These are phyloP conservation scores for Panurus biarmicus DNA, from an alignment of 2,113 vertebrate genomes.

Conservation along the genomic window DNA sequence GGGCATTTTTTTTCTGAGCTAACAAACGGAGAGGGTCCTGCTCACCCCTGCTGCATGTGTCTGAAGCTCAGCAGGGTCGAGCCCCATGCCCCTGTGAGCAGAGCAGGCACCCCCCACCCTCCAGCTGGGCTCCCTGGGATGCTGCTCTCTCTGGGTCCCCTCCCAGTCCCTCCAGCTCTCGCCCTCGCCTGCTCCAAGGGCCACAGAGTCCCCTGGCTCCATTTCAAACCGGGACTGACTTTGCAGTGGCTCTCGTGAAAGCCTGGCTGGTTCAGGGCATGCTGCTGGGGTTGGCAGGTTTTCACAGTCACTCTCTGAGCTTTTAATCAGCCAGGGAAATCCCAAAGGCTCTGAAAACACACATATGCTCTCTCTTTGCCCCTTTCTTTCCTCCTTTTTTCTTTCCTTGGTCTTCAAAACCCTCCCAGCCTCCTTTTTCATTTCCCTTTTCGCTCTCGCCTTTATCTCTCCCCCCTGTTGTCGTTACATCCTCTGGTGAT, in stretches of 20 bases:
- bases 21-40: background rate
- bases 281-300: constrained; percentile 1
- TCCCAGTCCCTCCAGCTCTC: background rate
- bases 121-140: background rate
- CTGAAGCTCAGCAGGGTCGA: background rate
- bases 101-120: background rate
- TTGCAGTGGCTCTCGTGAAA: background rate
- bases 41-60: background rate
- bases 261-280: background rate
- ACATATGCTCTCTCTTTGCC: background rate
- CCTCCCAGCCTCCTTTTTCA: background rate
- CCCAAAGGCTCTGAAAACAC: background rate
- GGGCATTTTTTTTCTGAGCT: background rate
- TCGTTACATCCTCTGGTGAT: constrained; percentile 24
- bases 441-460: background rate
- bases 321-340: constrained; percentile 3
- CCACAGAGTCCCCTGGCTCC: background rate
- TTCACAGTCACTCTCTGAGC: background rate
- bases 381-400: background rate
- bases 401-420: background rate
- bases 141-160: background rate
- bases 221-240: rapidly evolving
- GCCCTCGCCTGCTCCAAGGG: rapidly evolving
- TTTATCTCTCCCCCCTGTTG: constrained; percentile 11
- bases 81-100: rapidly evolving